Evolutionary conservation across 2,888 invertebrate genomes (phyloP).

Genomic region (Metellina segmentata): DNA sequence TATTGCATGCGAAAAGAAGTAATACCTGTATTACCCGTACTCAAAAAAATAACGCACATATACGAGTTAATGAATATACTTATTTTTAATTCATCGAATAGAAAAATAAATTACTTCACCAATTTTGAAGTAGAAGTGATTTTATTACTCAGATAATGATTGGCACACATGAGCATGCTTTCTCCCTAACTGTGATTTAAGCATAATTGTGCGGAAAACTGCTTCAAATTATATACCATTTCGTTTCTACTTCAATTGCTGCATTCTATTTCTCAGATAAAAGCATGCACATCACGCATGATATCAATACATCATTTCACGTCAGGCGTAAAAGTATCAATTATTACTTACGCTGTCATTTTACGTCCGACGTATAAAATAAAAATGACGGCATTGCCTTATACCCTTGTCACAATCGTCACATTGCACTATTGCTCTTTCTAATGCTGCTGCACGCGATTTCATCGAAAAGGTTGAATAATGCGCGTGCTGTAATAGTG

Average conservation of each 20-base stretch:
- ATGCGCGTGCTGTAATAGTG: not conserved
- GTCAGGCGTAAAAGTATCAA: slow-evolving; percentile 10
- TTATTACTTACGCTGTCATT: slow-evolving; percentile 9
- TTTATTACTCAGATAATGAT: not conserved
- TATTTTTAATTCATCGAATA: too few relatives aligned
- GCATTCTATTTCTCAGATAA: not conserved
- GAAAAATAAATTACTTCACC: not conserved
- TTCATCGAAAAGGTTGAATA: not conserved
- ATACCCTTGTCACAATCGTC: not conserved
- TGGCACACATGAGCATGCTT: not conserved
- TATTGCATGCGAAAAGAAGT: too few relatives aligned
- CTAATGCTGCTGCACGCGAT: not conserved
- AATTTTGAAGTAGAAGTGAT: not conserved
- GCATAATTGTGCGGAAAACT: not conserved
- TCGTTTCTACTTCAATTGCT: not conserved
- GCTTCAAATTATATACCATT: not conserved
- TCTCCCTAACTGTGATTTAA: not conserved
- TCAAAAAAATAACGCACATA: too few relatives aligned
- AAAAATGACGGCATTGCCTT: not conserved
- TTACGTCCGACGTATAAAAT: slow-evolving; percentile 5
- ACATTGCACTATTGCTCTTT: too few relatives aligned
- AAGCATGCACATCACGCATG: slow-evolving; percentile 6
- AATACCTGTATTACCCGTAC: too few relatives aligned
- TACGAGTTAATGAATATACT: too few relatives aligned
- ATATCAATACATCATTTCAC: slow-evolving; percentile 6